phyloP scores from a whole-genome alignment of 2,797 vertebrate genomes.

The Peromyscus eremicus region DNA sequence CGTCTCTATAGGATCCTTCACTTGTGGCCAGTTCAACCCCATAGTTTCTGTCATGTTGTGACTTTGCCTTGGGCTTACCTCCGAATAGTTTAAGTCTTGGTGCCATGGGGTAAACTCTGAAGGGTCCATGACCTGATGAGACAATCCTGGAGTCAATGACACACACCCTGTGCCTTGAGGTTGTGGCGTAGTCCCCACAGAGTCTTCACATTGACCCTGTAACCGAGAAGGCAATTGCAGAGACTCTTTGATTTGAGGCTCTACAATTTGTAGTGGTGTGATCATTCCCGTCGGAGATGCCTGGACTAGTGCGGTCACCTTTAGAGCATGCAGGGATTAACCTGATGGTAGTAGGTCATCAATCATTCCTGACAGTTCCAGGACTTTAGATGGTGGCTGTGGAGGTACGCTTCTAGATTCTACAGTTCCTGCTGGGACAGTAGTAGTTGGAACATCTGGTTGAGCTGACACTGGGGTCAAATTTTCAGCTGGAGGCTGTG shows the following conservation, averaged over 20 bases:
- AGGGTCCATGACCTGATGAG: constrained; percentile 50
- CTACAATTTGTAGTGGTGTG: background rate
- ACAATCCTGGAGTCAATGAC: background rate
- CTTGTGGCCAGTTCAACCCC: background rate
- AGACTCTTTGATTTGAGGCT: constrained; percentile 49
- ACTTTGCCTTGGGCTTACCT: constrained; percentile 14
- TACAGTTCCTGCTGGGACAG: background rate
- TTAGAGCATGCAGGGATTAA: constrained; percentile 1
- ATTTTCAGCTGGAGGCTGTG: constrained; percentile 56
- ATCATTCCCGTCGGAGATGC: background rate
- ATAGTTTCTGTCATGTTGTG: constrained; percentile 36
- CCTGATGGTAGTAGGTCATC: background rate
- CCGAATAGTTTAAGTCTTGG: constrained; percentile 33
- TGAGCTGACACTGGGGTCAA: background rate
- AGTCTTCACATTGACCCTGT: constrained; percentile 28
- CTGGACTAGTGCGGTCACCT: background rate
- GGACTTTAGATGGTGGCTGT: constrained; percentile 23
- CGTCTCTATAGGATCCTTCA: background rate
- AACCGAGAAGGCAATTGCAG: constrained; percentile 29
- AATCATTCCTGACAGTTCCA: constrained; percentile 19
- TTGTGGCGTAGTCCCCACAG: background rate
- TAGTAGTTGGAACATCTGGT: constrained; percentile 33
- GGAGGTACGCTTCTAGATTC: constrained; percentile 27
- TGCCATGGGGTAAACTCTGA: background rate
- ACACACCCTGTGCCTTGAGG: constrained; percentile 33